These are phyloP conservation scores for Rostratula benghalensis DNA, from an alignment of 2,113 vertebrate species.

Conservation along the genomic window DNA sequence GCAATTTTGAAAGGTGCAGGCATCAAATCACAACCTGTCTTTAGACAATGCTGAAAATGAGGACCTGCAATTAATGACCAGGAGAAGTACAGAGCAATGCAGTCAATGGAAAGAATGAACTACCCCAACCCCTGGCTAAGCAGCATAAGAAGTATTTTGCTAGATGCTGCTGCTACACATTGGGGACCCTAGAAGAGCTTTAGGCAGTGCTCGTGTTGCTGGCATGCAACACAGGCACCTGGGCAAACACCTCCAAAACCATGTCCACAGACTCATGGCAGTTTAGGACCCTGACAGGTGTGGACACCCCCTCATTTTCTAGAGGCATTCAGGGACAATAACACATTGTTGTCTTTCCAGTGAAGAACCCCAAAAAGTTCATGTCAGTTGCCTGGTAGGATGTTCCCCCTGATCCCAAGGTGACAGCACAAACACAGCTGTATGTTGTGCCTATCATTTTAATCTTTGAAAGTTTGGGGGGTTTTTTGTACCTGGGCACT, in stretches of 20 bases:
- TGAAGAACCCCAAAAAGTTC: not conserved
- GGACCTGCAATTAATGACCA: not conserved
- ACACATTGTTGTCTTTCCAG: not conserved
- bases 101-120: not conserved
- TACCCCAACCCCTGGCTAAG: not conserved
- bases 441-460: not conserved
- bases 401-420: not conserved
- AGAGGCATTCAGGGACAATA: not conserved
- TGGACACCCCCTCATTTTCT: not conserved
- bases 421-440: not conserved
- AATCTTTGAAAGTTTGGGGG: not conserved
- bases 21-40: not conserved
- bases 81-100: not conserved
- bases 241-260: not conserved
- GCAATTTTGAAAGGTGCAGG: not conserved
- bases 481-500: not conserved
- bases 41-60: not conserved
- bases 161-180: not conserved
- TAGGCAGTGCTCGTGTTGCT: fast-evolving
- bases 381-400: not conserved
- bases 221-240: not conserved
- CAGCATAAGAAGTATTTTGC: not conserved
- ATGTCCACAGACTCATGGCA: not conserved
- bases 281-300: not conserved
- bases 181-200: fast-evolving